A percentile compares a stretch with the other conserved stretches of the same genome.
Evolutionary conservation across 2,113 vertebrate species (phyloP).

Genomic region (Callorhinus ursinus): DNA sequence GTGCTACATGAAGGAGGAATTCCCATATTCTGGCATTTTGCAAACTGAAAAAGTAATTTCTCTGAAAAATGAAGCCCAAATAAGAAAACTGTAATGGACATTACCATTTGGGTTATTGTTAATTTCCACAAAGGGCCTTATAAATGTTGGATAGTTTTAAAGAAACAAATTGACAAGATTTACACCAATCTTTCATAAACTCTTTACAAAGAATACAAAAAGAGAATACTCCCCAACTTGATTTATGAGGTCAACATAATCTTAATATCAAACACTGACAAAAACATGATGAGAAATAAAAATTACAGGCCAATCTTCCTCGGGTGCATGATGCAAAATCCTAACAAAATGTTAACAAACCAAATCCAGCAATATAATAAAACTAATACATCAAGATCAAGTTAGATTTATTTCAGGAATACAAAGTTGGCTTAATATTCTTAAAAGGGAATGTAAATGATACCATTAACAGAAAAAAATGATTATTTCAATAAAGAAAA

Average conservation of each 20-base stretch:
- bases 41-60: not conserved
- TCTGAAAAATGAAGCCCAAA: not conserved
- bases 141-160: conserved; percentile 21
- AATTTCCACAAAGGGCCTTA: not conserved
- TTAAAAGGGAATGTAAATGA: not conserved
- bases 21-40: not conserved
- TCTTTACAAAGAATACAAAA: not conserved
- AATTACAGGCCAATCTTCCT: not conserved
- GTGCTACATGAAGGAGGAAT: not conserved
- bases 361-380: conserved; percentile 14
- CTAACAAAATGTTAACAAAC: not conserved
- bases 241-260: not conserved
- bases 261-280: not conserved
- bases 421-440: conserved; percentile 23
- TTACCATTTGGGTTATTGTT: not conserved
- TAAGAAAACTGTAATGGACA: not conserved
- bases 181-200: not conserved
- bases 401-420: conserved; percentile 25
- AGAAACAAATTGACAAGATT: not conserved
- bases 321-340: not conserved
- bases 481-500: not conserved
- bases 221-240: not conserved
- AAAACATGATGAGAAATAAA: not conserved
- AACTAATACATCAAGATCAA: conserved; percentile 6
- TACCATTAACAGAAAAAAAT: not conserved